phyloP scores from a whole-genome alignment of 2,888 invertebrate genomes.

The Geotrupes spiniger region DNA sequence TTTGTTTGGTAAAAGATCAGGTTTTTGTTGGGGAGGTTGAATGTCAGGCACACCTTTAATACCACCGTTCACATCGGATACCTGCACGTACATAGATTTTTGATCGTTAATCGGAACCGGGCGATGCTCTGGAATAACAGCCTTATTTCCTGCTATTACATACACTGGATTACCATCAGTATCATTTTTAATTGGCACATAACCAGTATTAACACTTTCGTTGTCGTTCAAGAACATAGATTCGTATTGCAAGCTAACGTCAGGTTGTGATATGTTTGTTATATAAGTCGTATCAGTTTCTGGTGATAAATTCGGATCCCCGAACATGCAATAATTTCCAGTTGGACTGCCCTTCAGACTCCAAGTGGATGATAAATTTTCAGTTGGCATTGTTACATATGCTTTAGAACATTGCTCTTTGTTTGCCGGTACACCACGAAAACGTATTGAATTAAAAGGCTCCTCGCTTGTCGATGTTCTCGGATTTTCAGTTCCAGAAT shows the following conservation, averaged over 20 bases:
- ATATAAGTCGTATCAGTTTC: slow-evolving; percentile 26
- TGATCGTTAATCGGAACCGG: slow-evolving; percentile 22
- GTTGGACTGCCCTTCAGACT: slow-evolving; percentile 19
- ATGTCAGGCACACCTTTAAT: neutral
- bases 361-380: slow-evolving; percentile 13
- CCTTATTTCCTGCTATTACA: slow-evolving; percentile 39
- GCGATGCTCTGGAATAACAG: slow-evolving; percentile 22
- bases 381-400: slow-evolving; percentile 35
- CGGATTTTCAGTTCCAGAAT: slow-evolving; percentile 51
- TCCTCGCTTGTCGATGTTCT: slow-evolving; percentile 32
- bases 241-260: slow-evolving; percentile 31
- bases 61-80: slow-evolving; percentile 22
- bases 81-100: slow-evolving; percentile 30
- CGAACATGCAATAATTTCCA: slow-evolving; percentile 39
- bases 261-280: slow-evolving; percentile 18
- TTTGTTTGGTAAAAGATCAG: neutral
- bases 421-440: slow-evolving; percentile 32
- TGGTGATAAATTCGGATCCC: slow-evolving; percentile 21
- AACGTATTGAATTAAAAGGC: slow-evolving; percentile 35
- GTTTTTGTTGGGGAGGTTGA: neutral
- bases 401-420: slow-evolving; percentile 29
- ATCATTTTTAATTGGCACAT: slow-evolving; percentile 32
- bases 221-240: slow-evolving; percentile 34
- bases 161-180: slow-evolving; percentile 33
- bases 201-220: slow-evolving; percentile 37